Base-by-base conservation (phyloP, 2,113 vertebrate species). In the Elachura formosa region DNA sequence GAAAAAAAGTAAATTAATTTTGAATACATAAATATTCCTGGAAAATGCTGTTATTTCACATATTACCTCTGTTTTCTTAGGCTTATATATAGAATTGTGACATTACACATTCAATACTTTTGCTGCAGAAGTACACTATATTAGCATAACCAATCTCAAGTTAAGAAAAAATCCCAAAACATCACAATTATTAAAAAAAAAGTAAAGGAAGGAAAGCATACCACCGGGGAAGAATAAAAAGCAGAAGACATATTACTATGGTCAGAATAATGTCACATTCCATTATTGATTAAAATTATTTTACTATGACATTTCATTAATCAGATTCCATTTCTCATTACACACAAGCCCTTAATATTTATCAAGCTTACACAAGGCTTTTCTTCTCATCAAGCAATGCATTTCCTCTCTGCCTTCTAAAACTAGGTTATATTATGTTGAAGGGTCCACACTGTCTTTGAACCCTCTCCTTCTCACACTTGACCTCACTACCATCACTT, bases 281-380 rank as follows among this genome's bases (percentile, higher is more conserved):
- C 78, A 85, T 91, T 97, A 96, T 90, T 96, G 92, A 97, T 97
- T 97, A 94, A 96, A 96, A 95, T 86, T n/a, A 81, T 96, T 96
- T 94, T 75, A 90, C 74, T 46, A 46, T 95, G 94, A 95, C 88
- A 90, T 90, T 97, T 97, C 90, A 95, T 96, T 94, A 49, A 96
- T 96, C 89, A 97, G 89, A 94, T 94, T 95, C 76, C 69, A 92
- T 87, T 97, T 96, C 84, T 94, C 83, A 93, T 96, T 95, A 96
- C 66, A 87, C 33, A 84, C 49, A 96, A 96, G 82, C 61, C 84
- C 69, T 93, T 66, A 68, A 82, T 73, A 87, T 87, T 96, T 96
- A 90, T 97, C 89, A 96, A 92, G 58, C 77, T 84, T 88, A 94
- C 72, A 77, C 23, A 69, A 94, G 58, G 58, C 34, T 96, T 97